A percentile compares a stretch with the other conserved stretches of the same genome.
Conservation (phyloP, 2,113 vertebrate genomes). For the Lepus americanus region DNA sequence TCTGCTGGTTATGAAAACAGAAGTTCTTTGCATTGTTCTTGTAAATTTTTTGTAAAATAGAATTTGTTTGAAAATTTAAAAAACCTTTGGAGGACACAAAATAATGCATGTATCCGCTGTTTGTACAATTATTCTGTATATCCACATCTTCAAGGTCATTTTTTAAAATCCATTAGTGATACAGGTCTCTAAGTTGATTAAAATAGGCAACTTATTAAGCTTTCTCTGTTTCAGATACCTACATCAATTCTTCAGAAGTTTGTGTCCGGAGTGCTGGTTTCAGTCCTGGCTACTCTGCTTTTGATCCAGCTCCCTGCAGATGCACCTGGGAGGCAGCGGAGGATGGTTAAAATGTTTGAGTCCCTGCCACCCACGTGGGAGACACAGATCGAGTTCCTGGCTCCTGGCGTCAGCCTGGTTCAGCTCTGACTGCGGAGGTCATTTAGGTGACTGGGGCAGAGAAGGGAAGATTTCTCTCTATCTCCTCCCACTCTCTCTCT, state of each 20-base stretch:
- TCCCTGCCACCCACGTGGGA: too few relatives aligned
- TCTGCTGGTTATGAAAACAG: background rate
- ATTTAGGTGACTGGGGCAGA: too few relatives aligned
- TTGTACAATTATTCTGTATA: background rate
- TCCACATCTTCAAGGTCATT: background rate
- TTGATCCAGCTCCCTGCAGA: too few relatives aligned
- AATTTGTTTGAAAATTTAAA: constrained; percentile 28
- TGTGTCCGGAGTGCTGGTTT: too few relatives aligned
- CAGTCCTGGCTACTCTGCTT: too few relatives aligned
- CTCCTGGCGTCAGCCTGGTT: too few relatives aligned
- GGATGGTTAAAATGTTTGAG: too few relatives aligned
- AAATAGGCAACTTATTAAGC: background rate
- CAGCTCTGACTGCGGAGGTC: too few relatives aligned
- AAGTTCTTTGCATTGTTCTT: background rate
- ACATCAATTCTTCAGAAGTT: background rate
- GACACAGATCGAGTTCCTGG: too few relatives aligned
- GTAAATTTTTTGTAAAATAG: constrained; percentile 7
- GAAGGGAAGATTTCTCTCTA: too few relatives aligned
- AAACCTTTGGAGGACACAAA: background rate
- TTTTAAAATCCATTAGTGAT: background rate
- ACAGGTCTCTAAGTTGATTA: background rate
- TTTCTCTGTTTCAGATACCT: background rate
- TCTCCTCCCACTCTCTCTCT: too few relatives aligned
- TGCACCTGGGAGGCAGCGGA: too few relatives aligned
- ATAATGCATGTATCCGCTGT: background rate